Conservation (phyloP, 2,888 invertebrate species). For the Meloe dianella region DNA sequence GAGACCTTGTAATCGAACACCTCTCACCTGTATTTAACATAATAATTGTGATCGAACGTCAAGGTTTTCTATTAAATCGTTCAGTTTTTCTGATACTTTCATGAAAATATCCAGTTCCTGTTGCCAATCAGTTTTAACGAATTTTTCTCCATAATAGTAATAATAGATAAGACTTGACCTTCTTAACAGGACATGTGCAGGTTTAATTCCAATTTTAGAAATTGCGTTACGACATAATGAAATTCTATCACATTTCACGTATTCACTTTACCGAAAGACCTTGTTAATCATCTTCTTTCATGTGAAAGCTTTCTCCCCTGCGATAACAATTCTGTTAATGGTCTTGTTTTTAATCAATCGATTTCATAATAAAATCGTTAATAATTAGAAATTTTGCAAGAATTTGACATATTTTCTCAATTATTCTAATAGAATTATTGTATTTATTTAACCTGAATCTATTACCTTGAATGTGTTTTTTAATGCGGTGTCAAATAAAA, state of each 20-base stretch:
- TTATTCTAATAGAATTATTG: neutral
- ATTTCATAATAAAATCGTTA: neutral
- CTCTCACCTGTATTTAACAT: constrained; percentile 24
- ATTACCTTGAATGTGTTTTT: constrained; percentile 3
- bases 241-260: neutral
- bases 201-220: neutral
- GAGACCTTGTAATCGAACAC: constrained; percentile 24
- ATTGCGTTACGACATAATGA: neutral
- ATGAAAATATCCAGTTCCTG: constrained; percentile 28
- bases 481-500: neutral
- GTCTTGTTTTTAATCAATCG: neutral
- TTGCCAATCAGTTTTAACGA: constrained; percentile 12
- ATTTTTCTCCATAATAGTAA: constrained; percentile 1
- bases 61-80: constrained; percentile 22
- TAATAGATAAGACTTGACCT: constrained; percentile 15
- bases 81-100: constrained; percentile 22
- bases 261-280: neutral
- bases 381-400: neutral
- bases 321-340: neutral
- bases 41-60: constrained; percentile 23
- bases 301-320: neutral
- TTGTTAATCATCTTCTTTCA: neutral
- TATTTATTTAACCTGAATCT: neutral
- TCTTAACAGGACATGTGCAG: constrained; percentile 21
- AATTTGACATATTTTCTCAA: neutral